These are phyloP conservation scores for Schlechtendalia chinensis DNA, from an alignment of 1,140 invertebrate genomes.

Conservation along the genomic window DNA sequence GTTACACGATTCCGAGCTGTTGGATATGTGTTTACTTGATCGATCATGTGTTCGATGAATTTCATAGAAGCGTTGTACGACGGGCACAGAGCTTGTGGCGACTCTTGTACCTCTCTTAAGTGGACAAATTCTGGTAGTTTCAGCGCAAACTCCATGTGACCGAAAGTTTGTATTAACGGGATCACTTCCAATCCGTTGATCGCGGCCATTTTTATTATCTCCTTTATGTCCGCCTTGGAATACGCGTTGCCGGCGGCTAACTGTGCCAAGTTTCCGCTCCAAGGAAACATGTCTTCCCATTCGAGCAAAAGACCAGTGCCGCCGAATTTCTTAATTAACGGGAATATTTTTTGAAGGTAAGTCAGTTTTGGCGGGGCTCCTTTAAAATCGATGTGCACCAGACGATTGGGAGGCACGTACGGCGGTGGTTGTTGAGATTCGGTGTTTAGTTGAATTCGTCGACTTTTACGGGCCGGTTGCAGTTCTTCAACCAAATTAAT, in stretches of 20 bases:
- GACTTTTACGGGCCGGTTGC: background rate
- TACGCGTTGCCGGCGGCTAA: constrained; percentile 79
- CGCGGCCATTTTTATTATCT: constrained; percentile 66
- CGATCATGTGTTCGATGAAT: constrained; percentile 75
- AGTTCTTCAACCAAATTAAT: constrained; percentile 52
- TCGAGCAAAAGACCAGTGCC: constrained; percentile 88
- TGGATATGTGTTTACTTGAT: constrained; percentile 64
- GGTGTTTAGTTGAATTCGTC: constrained; percentile 7
- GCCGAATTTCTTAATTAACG: constrained; percentile 71
- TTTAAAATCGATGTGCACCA: constrained; percentile 87
- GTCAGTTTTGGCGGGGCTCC: constrained; percentile 77
- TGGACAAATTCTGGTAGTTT: constrained; percentile 62
- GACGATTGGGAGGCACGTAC: constrained; percentile 54
- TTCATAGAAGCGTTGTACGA: constrained; percentile 67
- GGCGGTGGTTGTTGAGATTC: constrained; percentile 6
- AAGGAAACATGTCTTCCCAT: constrained; percentile 99
- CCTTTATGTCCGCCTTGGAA: constrained; percentile 65
- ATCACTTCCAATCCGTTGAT: constrained; percentile 66
- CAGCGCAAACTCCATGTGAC: constrained; percentile 67
- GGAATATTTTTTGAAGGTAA: constrained; percentile 74
- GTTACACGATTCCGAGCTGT: too few relatives aligned
- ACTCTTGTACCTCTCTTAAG: constrained; percentile 59
- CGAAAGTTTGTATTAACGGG: constrained; percentile 71
- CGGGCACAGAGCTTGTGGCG: constrained; percentile 53
- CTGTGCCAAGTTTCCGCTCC: constrained; percentile 64